Conservation (phyloP, 2,888 invertebrate species). For the Flabesymbios commensalis region DNA sequence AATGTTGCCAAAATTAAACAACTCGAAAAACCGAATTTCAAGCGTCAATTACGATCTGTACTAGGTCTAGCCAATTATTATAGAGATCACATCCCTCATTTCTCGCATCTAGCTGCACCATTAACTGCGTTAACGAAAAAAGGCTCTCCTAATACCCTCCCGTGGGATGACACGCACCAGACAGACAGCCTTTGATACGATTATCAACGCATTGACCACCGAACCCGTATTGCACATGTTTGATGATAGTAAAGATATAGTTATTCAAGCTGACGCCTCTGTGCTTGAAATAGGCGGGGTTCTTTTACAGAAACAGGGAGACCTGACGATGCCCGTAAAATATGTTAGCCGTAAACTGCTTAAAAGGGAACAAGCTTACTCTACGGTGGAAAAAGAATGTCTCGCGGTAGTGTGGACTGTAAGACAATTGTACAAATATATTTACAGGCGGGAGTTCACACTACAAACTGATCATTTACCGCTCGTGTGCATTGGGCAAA, state of each 20-base stretch:
- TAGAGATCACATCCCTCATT: constrained; percentile 26
- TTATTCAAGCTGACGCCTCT: constrained; percentile 31
- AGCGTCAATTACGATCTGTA: background rate
- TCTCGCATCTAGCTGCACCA: constrained; percentile 24
- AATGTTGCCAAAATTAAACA: background rate
- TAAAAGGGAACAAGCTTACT: constrained; percentile 24
- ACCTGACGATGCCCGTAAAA: constrained; percentile 22
- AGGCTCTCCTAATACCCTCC: constrained; percentile 18
- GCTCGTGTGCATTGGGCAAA: constrained; percentile 23
- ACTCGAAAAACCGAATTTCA: background rate
- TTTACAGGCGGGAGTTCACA: constrained; percentile 30
- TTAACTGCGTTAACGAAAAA: constrained; percentile 31
- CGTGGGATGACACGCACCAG: constrained; percentile 7
- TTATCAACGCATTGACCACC: background rate
- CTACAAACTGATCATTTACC: constrained; percentile 35
- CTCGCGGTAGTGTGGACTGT: constrained; percentile 31
- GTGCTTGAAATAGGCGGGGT: constrained; percentile 28
- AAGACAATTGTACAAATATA: constrained; percentile 27
- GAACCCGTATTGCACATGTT: constrained; percentile 24
- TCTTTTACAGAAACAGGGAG: constrained; percentile 32
- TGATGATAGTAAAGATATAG: constrained; percentile 20
- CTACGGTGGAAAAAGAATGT: constrained; percentile 35
- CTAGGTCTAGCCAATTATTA: background rate
- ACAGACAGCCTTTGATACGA: background rate
- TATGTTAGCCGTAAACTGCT: constrained; percentile 34